Percentiles rank a stretch among this genome's conserved stretches.
Conservation (phyloP, 2,888 invertebrate genomes). For the Pterobdella sp. region DNA sequence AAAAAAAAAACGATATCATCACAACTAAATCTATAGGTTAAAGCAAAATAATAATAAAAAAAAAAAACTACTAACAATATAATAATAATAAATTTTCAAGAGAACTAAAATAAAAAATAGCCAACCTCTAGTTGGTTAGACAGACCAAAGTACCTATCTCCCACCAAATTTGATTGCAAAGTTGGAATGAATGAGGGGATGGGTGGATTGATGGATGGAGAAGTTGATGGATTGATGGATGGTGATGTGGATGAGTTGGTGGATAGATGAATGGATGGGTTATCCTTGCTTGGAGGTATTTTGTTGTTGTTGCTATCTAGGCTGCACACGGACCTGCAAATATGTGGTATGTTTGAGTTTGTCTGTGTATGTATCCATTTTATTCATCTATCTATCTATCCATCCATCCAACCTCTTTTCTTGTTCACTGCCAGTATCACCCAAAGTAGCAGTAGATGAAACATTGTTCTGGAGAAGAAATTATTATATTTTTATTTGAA, state of each 20-base stretch:
- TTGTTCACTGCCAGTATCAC: neutral
- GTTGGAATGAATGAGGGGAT: neutral
- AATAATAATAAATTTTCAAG: neutral
- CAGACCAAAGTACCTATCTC: slow-evolving; percentile 3
- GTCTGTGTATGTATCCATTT: too few relatives aligned
- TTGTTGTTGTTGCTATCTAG: too few relatives aligned
- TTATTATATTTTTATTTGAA: neutral
- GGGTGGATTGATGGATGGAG: neutral
- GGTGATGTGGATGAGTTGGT: neutral
- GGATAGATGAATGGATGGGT: neutral
- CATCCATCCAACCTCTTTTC: too few relatives aligned
- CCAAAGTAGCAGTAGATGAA: neutral
- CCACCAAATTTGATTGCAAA: neutral
- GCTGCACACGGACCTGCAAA: too few relatives aligned
- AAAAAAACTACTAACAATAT: neutral
- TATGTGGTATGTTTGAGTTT: too few relatives aligned
- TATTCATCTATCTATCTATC: too few relatives aligned
- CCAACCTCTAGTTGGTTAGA: slow-evolving; percentile 1
- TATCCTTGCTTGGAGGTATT: neutral
- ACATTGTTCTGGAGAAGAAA: neutral
- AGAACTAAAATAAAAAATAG: neutral
- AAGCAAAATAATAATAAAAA: too few relatives aligned
- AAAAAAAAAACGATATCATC: neutral
- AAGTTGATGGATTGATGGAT: neutral
- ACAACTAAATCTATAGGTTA: neutral